Evolutionary conservation across 1,140 invertebrate genomes (phyloP).

Genomic region (Sesamia nonagrioides): DNA sequence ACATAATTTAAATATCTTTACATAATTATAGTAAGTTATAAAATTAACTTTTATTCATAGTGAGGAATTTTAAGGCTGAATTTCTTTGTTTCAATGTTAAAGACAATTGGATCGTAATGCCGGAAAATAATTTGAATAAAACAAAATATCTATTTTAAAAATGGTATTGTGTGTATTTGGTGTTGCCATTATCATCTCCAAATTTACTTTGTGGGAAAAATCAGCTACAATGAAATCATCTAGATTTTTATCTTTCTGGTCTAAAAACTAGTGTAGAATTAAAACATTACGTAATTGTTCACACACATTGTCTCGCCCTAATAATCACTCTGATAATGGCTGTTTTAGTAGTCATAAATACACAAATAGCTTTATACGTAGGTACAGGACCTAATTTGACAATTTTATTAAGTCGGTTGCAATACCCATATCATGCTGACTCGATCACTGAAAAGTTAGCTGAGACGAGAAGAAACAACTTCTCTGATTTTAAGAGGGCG

Average conservation of each 20-base stretch:
- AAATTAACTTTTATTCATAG: neutral
- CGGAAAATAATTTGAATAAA: neutral
- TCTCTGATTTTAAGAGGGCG: no score
- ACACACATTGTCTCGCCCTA: conserved; percentile 36
- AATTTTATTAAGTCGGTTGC: no score
- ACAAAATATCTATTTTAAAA: conserved; percentile 1
- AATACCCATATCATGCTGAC: no score
- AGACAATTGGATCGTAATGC: no score
- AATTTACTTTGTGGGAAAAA: conserved; percentile 35
- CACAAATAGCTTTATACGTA: neutral
- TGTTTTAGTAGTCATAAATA: neutral
- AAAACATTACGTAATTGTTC: conserved; percentile 29
- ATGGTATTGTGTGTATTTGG: neutral
- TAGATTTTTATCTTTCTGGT: conserved; percentile 49
- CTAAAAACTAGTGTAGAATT: conserved; percentile 40
- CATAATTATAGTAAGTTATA: conserved; percentile 3
- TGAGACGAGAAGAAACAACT: no score
- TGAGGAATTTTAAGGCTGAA: conserved; percentile 11
- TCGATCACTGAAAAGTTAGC: no score
- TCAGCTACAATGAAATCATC: conserved; percentile 1
- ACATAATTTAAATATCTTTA: conserved; percentile 16
- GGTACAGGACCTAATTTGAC: no score
- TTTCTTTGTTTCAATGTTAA: neutral
- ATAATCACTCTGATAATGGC: conserved; percentile 4
- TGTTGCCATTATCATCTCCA: conserved; percentile 16